phyloP scores from a whole-genome alignment of 2,113 vertebrate genomes.

The Strix aluco region DNA sequence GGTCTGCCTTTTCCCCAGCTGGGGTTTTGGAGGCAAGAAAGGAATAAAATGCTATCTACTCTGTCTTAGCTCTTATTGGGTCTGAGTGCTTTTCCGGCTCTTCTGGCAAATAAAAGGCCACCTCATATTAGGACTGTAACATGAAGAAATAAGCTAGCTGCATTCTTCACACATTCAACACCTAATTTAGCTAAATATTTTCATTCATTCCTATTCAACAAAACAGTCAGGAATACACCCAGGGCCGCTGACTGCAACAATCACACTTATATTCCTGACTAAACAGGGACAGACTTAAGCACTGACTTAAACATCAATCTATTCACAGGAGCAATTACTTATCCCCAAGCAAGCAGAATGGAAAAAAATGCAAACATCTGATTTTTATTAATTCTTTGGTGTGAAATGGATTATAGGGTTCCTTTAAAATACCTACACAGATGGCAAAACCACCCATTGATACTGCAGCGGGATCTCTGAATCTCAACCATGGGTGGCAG shows the following conservation, averaged over 20 bases:
- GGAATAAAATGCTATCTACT: not conserved
- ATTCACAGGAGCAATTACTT: not conserved
- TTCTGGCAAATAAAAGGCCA: not conserved
- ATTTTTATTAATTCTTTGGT: not conserved
- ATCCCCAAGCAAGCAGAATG: not conserved
- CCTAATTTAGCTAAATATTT: not conserved
- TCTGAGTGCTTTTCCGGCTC: not conserved
- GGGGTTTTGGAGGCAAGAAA: not conserved
- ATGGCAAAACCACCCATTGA: not conserved
- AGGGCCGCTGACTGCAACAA: rapidly evolving
- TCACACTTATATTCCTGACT: not conserved
- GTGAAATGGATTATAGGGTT: not conserved
- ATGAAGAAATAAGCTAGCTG: not conserved
- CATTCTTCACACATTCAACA: not conserved
- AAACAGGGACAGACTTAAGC: not conserved
- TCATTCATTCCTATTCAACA: not conserved
- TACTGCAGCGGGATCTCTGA: not conserved
- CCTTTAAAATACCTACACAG: not conserved
- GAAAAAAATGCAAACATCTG: not conserved
- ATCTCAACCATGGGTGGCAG: not conserved
- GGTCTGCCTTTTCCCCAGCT: not conserved
- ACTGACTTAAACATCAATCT: not conserved
- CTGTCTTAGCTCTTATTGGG: not conserved
- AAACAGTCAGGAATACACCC: not conserved
- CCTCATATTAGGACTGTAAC: not conserved